These are phyloP conservation scores for Corvus cornix DNA, from an alignment of 2,113 vertebrate species.

Conservation along the genomic window DNA sequence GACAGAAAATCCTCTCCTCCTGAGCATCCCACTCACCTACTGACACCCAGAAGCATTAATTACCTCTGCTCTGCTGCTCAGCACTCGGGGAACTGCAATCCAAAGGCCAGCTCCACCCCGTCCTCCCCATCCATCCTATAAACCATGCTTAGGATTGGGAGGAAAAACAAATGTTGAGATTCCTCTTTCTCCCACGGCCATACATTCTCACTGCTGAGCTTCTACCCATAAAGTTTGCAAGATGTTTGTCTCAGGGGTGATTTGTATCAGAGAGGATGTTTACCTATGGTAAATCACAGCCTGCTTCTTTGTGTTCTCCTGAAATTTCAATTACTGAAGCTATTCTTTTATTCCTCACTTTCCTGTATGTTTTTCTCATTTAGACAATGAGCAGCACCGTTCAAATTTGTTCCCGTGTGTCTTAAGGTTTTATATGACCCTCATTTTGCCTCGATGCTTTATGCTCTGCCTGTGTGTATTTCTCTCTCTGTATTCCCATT, in stretches of 20 bases:
- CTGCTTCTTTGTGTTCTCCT: slow-evolving; percentile 25
- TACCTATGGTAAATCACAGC: slow-evolving; percentile 20
- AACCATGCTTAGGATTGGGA: accelerated
- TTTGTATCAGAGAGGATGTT: slow-evolving; percentile 34
- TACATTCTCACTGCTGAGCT: neutral
- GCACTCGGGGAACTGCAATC: neutral
- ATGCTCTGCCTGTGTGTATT: neutral
- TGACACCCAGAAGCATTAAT: neutral
- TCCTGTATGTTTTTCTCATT: slow-evolving; percentile 29
- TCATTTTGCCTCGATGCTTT: slow-evolving; percentile 1
- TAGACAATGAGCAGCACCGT: neutral
- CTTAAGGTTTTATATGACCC: neutral
- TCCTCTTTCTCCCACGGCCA: neutral
- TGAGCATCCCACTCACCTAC: neutral
- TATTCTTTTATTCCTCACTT: slow-evolving; percentile 11
- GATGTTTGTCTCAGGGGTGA: slow-evolving; percentile 21
- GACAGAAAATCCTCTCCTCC: neutral
- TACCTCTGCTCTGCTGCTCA: neutral
- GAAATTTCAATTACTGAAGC: slow-evolving; percentile 54
- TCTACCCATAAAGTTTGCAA: slow-evolving; percentile 9
- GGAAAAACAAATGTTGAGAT: neutral
- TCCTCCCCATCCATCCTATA: neutral
- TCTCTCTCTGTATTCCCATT: neutral
- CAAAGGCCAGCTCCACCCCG: neutral
- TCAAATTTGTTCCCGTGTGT: neutral